Evolutionary conservation across 2,888 invertebrate species (phyloP).

Genomic region (Phengaris alcon): DNA sequence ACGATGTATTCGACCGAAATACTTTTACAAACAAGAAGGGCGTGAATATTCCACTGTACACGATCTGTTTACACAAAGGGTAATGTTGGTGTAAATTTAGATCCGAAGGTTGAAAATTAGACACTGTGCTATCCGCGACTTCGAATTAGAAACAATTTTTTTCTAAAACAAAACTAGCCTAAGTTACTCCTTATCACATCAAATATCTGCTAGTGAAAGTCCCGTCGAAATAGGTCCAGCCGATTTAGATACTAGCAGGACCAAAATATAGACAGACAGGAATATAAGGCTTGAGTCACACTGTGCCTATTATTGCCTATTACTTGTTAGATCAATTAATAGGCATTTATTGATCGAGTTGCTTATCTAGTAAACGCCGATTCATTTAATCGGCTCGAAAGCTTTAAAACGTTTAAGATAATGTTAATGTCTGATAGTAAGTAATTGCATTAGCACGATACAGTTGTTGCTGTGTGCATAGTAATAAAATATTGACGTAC

Average conservation of each 20-base stretch:
- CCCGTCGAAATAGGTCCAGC: no score
- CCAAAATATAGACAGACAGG: no score
- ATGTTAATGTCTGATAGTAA: not conserved
- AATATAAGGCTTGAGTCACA: not conserved
- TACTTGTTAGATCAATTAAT: not conserved
- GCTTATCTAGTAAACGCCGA: not conserved
- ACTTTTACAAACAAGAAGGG: not conserved
- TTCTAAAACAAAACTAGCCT: no score
- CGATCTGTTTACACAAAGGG: not conserved
- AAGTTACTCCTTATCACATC: no score
- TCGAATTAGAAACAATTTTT: no score
- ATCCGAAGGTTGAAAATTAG: not conserved
- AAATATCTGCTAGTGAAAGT: no score
- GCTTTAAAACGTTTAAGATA: not conserved
- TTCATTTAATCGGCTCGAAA: not conserved
- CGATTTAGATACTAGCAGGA: no score
- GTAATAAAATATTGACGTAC: no score
- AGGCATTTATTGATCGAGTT: not conserved
- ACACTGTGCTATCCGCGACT: not conserved
- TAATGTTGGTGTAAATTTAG: slow-evolving; percentile 2
- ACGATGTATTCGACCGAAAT: slow-evolving; percentile 9
- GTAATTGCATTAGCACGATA: not conserved
- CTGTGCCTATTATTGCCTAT: not conserved
- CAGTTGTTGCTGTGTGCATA: not conserved
- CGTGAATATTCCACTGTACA: not conserved